Evolutionary conservation across 30 jellyfish, hydroid and myxozoan genomes (phyloP).

Genomic region (Mastigias papua): DNA sequence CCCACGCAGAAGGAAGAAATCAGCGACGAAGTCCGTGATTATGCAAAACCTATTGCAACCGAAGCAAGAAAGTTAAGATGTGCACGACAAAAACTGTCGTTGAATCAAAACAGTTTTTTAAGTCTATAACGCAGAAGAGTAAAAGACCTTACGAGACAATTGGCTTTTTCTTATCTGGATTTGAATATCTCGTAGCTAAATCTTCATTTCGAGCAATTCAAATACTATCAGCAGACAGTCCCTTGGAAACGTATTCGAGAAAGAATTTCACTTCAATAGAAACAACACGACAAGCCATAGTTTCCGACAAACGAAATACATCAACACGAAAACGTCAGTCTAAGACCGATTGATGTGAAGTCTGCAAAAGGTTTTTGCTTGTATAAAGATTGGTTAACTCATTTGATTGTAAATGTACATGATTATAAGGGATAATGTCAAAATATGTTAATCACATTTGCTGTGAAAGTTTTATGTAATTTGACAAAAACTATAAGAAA

Average conservation of each 20-base stretch:
- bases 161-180: neutral
- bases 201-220: neutral
- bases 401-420: neutral
- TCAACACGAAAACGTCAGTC: neutral
- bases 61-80: conserved; percentile 6
- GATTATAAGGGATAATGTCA: neutral
- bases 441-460: neutral
- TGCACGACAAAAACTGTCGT: neutral
- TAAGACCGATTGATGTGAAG: neutral
- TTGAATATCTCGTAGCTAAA: neutral
- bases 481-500: too few species aligned
- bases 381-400: neutral
- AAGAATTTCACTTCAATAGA: neutral
- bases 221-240: neutral
- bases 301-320: neutral
- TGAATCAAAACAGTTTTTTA: neutral
- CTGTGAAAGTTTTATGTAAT: too few species aligned
- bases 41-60: conserved; percentile 12
- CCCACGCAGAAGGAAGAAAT: conserved; percentile 22
- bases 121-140: neutral
- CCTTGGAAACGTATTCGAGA: neutral
- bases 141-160: neutral
- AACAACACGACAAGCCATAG: neutral
- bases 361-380: neutral
- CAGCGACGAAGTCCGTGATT: neutral